Evolutionary conservation across 2,888 invertebrate species (phyloP).

Genomic region (Isotomurus palustris): DNA sequence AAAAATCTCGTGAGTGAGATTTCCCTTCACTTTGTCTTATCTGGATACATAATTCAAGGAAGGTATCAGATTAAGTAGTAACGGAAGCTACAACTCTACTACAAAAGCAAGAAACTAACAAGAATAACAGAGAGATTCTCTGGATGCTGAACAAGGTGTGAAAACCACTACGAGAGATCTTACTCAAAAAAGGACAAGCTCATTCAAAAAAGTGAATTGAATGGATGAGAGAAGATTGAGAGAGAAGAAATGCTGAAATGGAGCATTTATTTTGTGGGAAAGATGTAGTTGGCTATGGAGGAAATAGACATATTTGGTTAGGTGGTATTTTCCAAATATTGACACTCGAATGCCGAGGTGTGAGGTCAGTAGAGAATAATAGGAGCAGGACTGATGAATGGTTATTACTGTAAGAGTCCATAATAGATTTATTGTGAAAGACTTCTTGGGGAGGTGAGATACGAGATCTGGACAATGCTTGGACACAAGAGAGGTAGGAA

Average conservation of each 20-base stretch:
- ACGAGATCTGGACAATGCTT: slow-evolving; percentile 27
- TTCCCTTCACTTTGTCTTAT: too few species aligned
- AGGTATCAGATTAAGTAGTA: too few species aligned
- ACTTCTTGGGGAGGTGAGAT: slow-evolving; percentile 10
- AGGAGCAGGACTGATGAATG: slow-evolving; percentile 14
- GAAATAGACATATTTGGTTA: slow-evolving; percentile 18
- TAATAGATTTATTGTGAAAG: slow-evolving; percentile 26
- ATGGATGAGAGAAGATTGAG: too few species aligned
- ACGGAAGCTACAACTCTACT: too few species aligned
- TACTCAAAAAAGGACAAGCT: too few species aligned
- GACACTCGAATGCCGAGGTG: slow-evolving; percentile 44
- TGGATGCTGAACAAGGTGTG: slow-evolving; percentile 1
- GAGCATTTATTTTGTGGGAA: too few species aligned
- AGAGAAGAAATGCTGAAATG: too few species aligned
- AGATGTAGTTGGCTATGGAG: neutral
- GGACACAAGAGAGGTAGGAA: slow-evolving; percentile 37
- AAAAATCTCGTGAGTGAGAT: too few species aligned
- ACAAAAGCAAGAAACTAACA: too few species aligned
- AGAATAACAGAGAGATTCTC: slow-evolving; percentile 2
- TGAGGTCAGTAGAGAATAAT: slow-evolving; percentile 37
- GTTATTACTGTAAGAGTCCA: slow-evolving; percentile 23
- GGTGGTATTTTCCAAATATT: slow-evolving; percentile 44
- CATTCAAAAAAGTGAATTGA: too few species aligned
- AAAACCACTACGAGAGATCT: too few species aligned
- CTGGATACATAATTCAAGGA: too few species aligned